These are phyloP conservation scores for Chaetodon trifasciatus DNA, from an alignment of 2,797 vertebrate genomes.

Conservation along the genomic window DNA sequence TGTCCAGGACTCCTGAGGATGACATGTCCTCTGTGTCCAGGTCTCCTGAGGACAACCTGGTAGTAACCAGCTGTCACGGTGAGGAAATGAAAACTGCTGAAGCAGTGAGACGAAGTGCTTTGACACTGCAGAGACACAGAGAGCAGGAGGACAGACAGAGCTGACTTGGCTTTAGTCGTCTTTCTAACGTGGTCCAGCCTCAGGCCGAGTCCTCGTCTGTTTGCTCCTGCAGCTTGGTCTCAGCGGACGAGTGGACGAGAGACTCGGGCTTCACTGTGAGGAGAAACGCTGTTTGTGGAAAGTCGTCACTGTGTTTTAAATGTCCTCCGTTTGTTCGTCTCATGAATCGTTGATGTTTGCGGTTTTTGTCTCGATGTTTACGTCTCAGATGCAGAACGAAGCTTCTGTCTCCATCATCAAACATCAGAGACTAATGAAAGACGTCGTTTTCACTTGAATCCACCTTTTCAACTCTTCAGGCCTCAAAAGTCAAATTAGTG, in stretches of 20 bases:
- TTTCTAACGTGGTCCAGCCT: background rate
- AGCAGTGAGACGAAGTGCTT: background rate
- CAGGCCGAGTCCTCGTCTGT: background rate
- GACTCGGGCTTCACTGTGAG: constrained; percentile 26
- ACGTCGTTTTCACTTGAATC: too few species aligned
- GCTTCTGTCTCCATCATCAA: constrained; percentile 3
- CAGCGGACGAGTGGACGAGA: too few species aligned
- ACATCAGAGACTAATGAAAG: background rate
- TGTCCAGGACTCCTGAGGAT: background rate
- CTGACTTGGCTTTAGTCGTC: background rate
- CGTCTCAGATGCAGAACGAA: background rate
- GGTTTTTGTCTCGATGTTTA: background rate
- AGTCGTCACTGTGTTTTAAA: background rate
- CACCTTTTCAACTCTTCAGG: too few species aligned
- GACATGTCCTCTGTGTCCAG: background rate
- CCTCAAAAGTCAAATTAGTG: too few species aligned
- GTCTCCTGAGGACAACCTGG: background rate
- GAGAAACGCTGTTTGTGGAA: background rate
- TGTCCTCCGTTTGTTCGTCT: background rate
- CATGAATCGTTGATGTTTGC: background rate
- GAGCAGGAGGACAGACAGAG: background rate
- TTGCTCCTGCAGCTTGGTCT: constrained; percentile 13
- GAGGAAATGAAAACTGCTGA: background rate
- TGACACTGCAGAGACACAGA: background rate
- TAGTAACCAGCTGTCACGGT: background rate